A percentile compares a stretch with the other conserved stretches of the same genome.
Evolutionary conservation across 2,888 invertebrate species (phyloP).

Genomic region (Hypomecis punctinalis): DNA sequence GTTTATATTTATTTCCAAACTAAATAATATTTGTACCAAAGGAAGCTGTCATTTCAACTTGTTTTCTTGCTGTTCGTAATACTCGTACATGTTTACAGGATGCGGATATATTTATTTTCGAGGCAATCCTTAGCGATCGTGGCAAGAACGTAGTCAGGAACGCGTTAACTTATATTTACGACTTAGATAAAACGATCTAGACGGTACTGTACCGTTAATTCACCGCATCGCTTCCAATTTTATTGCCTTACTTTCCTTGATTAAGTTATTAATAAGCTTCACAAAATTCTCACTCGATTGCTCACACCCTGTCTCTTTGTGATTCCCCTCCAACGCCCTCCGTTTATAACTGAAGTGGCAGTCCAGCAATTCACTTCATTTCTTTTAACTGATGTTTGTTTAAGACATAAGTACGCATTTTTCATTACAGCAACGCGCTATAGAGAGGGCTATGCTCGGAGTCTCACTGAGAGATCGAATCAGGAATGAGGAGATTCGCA

Average conservation of each 20-base stretch:
- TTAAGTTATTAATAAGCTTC: constrained; percentile 20
- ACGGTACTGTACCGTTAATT: constrained; percentile 14
- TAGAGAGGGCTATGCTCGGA: too few relatives aligned
- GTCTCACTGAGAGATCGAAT: too few relatives aligned
- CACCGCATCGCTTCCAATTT: constrained; percentile 11
- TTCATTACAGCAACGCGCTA: neutral
- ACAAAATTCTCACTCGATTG: constrained; percentile 19
- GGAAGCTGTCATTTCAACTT: neutral
- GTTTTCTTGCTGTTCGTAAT: constrained; percentile 7
- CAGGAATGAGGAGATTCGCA: too few relatives aligned
- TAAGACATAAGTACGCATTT: constrained; percentile 4
- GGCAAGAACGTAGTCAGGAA: constrained; percentile 16
- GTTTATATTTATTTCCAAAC: constrained; percentile 11
- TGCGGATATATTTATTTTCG: constrained; percentile 9
- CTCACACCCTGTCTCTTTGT: constrained; percentile 18
- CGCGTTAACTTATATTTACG: constrained; percentile 16
- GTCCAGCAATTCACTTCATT: constrained; percentile 18
- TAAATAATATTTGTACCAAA: neutral
- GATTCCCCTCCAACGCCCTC: neutral
- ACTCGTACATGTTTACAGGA: constrained; percentile 11
- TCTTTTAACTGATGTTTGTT: neutral
- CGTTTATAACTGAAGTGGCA: constrained; percentile 8
- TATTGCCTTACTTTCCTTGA: constrained; percentile 15
- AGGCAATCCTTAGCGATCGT: constrained; percentile 12
- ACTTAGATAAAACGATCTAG: constrained; percentile 3